Evolutionary conservation across 2,797 vertebrate species (phyloP).

Genomic region (Echeneis naucrates): DNA sequence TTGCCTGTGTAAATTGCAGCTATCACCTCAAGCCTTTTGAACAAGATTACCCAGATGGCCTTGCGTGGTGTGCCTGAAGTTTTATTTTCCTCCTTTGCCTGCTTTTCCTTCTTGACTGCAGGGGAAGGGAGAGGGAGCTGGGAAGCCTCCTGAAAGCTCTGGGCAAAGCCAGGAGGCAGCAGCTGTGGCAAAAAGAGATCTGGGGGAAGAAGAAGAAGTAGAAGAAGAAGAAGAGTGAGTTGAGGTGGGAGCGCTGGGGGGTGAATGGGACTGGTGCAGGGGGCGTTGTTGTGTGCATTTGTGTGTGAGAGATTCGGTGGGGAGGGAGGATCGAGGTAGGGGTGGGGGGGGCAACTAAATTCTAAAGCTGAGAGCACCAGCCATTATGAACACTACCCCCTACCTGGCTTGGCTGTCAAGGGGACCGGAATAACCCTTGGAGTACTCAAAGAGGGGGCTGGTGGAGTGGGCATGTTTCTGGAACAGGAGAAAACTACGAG

Average conservation of each 20-base stretch:
- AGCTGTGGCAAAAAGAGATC: slow-evolving; percentile 84
- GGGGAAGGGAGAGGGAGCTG: slow-evolving; percentile 79
- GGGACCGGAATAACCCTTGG: slow-evolving; percentile 61
- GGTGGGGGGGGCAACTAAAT: slow-evolving; percentile 44
- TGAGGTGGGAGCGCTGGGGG: slow-evolving; percentile 63
- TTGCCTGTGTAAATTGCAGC: slow-evolving; percentile 87
- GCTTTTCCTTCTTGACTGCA: slow-evolving; percentile 79
- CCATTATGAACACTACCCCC: slow-evolving; percentile 64
- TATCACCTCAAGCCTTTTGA: slow-evolving; percentile 88
- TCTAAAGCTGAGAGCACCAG: slow-evolving; percentile 65
- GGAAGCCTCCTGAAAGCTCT: slow-evolving; percentile 82
- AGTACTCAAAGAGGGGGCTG: slow-evolving; percentile 44
- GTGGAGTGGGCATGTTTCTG: slow-evolving; percentile 30
- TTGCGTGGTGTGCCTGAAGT: slow-evolving; percentile 86
- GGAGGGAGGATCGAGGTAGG: too few relatives aligned
- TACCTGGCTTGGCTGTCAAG: slow-evolving; percentile 67
- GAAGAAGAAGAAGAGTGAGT: slow-evolving; percentile 51
- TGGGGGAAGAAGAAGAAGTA: slow-evolving; percentile 66
- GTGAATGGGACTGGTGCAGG: slow-evolving; percentile 66
- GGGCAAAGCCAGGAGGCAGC: slow-evolving; percentile 79
- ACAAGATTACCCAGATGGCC: slow-evolving; percentile 90
- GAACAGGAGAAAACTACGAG: slow-evolving; percentile 28
- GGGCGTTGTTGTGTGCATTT: slow-evolving; percentile 61
- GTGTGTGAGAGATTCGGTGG: slow-evolving; percentile 23
- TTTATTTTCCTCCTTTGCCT: slow-evolving; percentile 83